Evolutionary conservation across 2,888 invertebrate genomes (phyloP).

Genomic region (Cryptosula pallasiana): DNA sequence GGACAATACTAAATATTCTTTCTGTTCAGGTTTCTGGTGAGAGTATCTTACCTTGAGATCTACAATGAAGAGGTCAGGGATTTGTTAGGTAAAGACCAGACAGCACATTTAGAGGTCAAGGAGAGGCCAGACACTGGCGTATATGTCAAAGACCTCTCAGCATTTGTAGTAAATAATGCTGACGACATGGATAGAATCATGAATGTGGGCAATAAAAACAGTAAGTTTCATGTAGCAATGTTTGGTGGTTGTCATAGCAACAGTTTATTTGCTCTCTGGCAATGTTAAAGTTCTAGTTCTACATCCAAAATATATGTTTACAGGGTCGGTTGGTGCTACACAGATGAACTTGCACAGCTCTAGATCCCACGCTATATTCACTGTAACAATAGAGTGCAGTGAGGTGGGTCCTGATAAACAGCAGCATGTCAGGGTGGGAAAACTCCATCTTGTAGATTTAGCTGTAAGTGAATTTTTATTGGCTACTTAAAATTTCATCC

Average conservation of each 20-base stretch:
- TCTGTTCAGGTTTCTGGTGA: slow-evolving; percentile 74
- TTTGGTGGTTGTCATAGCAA: no score
- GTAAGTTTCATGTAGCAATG: slow-evolving; percentile 56
- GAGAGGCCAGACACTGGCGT: slow-evolving; percentile 94
- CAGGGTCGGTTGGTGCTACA: slow-evolving; percentile 77
- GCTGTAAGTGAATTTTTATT: slow-evolving; percentile 74
- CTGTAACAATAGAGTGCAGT: slow-evolving; percentile 93
- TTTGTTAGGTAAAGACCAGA: slow-evolving; percentile 81
- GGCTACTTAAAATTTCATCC: no score
- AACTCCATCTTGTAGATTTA: slow-evolving; percentile 92
- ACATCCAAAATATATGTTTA: no score
- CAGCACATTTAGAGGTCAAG: slow-evolving; percentile 73
- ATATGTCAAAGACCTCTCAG: slow-evolving; percentile 93
- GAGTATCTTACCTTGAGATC: slow-evolving; percentile 96
- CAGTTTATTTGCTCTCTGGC: no score
- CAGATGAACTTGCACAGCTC: slow-evolving; percentile 97
- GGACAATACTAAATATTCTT: no score
- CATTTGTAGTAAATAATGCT: slow-evolving; percentile 95
- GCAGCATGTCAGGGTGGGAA: slow-evolving; percentile 88
- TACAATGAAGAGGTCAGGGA: slow-evolving; percentile 99
- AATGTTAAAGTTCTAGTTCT: no score
- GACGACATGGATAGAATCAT: slow-evolving; percentile 91
- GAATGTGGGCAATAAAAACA: slow-evolving; percentile 92
- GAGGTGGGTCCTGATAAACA: slow-evolving; percentile 73
- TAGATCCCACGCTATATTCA: slow-evolving; percentile 95